These are phyloP conservation scores for Gnatocerus cornutus DNA, from an alignment of 2,888 invertebrate species.

Conservation along the genomic window DNA sequence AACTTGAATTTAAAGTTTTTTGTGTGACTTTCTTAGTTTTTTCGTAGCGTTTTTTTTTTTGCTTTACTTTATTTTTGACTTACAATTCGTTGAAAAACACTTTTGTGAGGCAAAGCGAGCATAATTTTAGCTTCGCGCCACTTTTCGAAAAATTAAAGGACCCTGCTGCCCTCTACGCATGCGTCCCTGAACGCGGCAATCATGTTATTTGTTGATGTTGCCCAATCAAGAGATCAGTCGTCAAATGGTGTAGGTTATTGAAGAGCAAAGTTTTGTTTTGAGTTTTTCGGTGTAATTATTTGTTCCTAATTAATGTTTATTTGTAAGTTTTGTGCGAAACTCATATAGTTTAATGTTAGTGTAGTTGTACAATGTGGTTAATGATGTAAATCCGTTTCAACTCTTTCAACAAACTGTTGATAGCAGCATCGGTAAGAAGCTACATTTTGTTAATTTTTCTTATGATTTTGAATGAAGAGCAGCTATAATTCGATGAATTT, in stretches of 20 bases:
- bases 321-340: neutral
- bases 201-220: constrained; percentile 10
- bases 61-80: too few species aligned
- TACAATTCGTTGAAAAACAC: too few species aligned
- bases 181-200: neutral
- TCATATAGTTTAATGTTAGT: neutral
- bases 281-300: neutral
- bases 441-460: neutral
- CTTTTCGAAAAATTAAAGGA: neutral
- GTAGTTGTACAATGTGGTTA: neutral
- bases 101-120: too few species aligned
- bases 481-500: neutral
- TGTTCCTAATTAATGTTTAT: neutral
- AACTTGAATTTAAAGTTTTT: too few species aligned
- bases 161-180: neutral
- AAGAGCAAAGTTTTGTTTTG: neutral
- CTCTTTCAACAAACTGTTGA: neutral
- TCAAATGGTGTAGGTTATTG: constrained; percentile 1
- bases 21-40: too few species aligned
- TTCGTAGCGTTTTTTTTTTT: too few species aligned
- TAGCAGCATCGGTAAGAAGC: constrained; percentile 20
- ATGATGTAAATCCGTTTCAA: constrained; percentile 5
- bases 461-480: neutral
- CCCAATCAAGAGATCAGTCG: neutral
- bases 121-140: neutral